phyloP scores from a whole-genome alignment of 2,888 invertebrate species.

The Drosophila rellima region DNA sequence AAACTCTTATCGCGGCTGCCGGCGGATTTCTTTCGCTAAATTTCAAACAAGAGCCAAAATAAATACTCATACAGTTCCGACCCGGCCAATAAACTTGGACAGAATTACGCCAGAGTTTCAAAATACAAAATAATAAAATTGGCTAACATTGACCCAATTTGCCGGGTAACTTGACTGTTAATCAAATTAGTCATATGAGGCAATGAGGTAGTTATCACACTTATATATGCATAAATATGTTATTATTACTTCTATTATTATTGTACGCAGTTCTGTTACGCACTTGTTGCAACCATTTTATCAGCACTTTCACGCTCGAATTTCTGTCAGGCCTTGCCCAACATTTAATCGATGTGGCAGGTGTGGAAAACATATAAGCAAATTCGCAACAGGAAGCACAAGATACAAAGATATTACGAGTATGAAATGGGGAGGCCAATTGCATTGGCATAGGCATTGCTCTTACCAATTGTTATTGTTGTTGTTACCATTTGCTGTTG shows the following conservation, averaged over 20 bases:
- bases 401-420: slow-evolving; percentile 23
- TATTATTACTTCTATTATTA: slow-evolving; percentile 23
- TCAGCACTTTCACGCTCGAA: slow-evolving; percentile 66
- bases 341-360: slow-evolving; percentile 61
- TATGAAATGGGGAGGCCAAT: slow-evolving; percentile 3
- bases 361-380: slow-evolving; percentile 62
- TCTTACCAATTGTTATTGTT: slow-evolving; percentile 4
- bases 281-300: slow-evolving; percentile 41
- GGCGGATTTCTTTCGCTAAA: not conserved
- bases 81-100: slow-evolving; percentile 30
- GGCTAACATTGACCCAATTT: slow-evolving; percentile 70
- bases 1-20: slow-evolving; percentile 35
- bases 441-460: slow-evolving; percentile 34
- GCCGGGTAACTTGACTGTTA: slow-evolving; percentile 26
- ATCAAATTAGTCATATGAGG: slow-evolving; percentile 58
- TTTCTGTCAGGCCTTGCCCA: slow-evolving; percentile 67
- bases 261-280: slow-evolving; percentile 18
- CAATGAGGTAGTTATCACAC: slow-evolving; percentile 1
- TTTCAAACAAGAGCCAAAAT: slow-evolving; percentile 6
- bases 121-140: slow-evolving; percentile 43
- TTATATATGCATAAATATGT: not conserved
- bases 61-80: not conserved
- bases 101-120: slow-evolving; percentile 7
- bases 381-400: slow-evolving; percentile 75
- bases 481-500: slow-evolving; percentile 20